Evolutionary conservation across 2,113 vertebrate species (phyloP).

Genomic region (Odocoileus hemionus): DNA sequence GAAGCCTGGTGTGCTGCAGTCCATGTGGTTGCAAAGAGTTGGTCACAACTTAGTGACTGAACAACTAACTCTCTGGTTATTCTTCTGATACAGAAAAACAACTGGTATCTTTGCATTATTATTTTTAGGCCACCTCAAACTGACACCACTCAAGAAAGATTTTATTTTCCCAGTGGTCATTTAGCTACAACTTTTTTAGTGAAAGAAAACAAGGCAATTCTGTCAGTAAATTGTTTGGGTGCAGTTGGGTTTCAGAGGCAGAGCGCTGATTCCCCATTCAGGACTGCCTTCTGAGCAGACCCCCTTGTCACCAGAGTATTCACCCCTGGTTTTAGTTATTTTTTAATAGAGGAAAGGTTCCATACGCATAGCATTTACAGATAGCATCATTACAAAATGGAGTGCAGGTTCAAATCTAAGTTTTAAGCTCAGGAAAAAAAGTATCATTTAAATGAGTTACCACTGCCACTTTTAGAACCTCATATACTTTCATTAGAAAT

Average conservation of each 20-base stretch:
- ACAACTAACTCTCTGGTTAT: neutral
- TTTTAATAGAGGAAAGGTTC: neutral
- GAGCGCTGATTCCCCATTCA: accelerated
- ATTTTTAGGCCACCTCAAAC: neutral
- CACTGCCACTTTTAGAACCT: conserved; percentile 17
- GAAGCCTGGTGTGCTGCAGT: neutral
- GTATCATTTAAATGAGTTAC: conserved; percentile 48
- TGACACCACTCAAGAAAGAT: neutral
- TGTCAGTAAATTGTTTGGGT: neutral
- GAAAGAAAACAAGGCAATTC: neutral
- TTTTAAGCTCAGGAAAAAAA: conserved; percentile 39
- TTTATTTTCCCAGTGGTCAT: neutral
- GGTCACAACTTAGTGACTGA: neutral
- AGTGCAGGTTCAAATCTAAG: conserved; percentile 25
- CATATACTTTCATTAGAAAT: conserved; percentile 22
- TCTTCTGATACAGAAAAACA: conserved; percentile 4
- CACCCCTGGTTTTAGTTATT: neutral
- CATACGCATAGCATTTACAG: conserved; percentile 32
- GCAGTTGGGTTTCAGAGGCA: neutral
- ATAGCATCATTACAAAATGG: neutral
- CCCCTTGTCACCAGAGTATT: neutral
- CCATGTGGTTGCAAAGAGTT: neutral
- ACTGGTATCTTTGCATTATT: neutral
- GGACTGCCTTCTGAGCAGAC: neutral
- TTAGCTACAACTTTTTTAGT: conserved; percentile 5